These are phyloP conservation scores for Dryadula phaetusa DNA, from an alignment of 2,888 invertebrate species.

Conservation along the genomic window DNA sequence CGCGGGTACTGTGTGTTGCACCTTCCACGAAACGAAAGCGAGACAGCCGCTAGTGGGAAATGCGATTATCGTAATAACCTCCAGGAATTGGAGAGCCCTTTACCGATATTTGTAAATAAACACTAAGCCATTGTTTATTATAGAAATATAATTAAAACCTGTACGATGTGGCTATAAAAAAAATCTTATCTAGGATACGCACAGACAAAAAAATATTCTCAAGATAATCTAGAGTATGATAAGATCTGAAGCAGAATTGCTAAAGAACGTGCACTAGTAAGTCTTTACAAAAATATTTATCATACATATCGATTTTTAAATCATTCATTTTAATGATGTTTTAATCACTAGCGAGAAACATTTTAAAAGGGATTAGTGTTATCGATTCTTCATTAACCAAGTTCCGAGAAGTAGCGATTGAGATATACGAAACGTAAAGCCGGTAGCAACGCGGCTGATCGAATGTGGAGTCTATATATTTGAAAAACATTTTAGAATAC, in stretches of 20 bases:
- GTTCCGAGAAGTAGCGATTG: constrained; percentile 62
- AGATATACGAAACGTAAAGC: constrained; percentile 55
- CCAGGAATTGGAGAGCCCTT: constrained; percentile 70
- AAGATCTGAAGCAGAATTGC: not conserved
- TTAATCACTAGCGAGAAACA: constrained; percentile 39
- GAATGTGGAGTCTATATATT: constrained; percentile 7
- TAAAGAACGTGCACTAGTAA: not conserved
- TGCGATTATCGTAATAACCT: constrained; percentile 81
- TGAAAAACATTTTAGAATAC: not conserved
- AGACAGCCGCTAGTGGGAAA: constrained; percentile 78
- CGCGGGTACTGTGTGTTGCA: constrained; percentile 68
- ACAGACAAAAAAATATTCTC: not conserved
- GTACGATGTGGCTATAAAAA: not conserved
- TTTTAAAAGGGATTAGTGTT: constrained; percentile 49
- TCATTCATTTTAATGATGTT: constrained; percentile 36
- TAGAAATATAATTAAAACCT: not conserved
- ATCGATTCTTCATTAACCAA: constrained; percentile 51
- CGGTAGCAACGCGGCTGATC: constrained; percentile 29
- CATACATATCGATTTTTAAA: constrained; percentile 5
- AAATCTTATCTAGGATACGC: not conserved
- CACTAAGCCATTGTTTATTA: constrained; percentile 40
- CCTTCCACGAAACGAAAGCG: constrained; percentile 81
- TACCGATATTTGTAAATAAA: constrained; percentile 67
- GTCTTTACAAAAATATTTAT: not conserved
- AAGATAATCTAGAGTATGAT: not conserved